Evolutionary conservation across 2,113 vertebrate species (phyloP).

Genomic region (Ceuthmochares aereus): DNA sequence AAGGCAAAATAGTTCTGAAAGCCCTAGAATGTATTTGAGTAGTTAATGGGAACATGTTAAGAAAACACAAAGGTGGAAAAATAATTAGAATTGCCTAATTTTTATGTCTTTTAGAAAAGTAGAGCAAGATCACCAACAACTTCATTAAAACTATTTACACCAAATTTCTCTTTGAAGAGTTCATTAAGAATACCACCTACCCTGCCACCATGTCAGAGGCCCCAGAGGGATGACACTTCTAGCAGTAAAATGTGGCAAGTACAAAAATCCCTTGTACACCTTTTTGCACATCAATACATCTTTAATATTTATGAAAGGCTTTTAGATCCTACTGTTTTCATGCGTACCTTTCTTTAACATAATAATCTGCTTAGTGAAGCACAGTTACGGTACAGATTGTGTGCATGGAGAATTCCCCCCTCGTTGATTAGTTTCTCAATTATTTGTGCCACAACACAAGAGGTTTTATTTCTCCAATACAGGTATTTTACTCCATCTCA

Average conservation of each 20-base stretch:
- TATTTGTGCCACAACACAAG: not conserved
- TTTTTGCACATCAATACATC: not conserved
- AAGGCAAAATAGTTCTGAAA: not conserved
- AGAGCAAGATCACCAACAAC: not conserved
- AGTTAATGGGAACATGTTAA: not conserved
- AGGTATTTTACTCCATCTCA: not conserved
- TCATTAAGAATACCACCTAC: not conserved
- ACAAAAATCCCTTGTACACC: not conserved
- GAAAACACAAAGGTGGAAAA: not conserved
- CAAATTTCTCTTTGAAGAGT: conserved; percentile 1
- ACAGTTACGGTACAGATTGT: not conserved
- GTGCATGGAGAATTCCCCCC: not conserved
- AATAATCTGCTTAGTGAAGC: not conserved
- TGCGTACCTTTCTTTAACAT: not conserved
- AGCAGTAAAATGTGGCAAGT: conserved; percentile 19
- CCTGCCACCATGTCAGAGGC: not conserved
- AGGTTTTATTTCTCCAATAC: not conserved
- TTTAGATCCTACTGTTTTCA: not conserved
- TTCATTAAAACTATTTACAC: not conserved
- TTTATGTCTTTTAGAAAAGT: conserved; percentile 1
- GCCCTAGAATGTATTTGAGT: not conserved
- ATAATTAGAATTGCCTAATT: not conserved
- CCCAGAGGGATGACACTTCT: not conserved
- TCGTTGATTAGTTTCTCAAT: not conserved
- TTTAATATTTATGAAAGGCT: not conserved